Percentiles rank a stretch among this genome's conserved stretches.
These are phyloP conservation scores for Nymphalis io DNA, from an alignment of 1,140 invertebrate species.

Conservation along the genomic window DNA sequence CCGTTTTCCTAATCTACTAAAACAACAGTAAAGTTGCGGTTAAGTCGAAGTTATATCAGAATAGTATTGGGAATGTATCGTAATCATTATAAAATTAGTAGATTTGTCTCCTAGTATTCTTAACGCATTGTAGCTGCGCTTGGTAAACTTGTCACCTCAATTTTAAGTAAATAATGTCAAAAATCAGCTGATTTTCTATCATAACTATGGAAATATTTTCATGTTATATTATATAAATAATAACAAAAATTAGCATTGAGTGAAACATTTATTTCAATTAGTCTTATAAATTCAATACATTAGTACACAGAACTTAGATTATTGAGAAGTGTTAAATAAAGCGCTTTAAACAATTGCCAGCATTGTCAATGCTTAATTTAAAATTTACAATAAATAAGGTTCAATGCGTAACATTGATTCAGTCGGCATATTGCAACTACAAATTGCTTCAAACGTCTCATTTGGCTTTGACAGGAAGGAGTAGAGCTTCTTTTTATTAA, in stretches of 20 bases:
- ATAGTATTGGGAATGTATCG: too few relatives aligned
- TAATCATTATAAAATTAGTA: too few relatives aligned
- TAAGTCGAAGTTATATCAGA: too few relatives aligned
- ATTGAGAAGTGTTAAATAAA: constrained; percentile 32
- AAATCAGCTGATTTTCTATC: too few relatives aligned
- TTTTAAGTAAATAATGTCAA: too few relatives aligned
- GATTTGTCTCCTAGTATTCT: too few relatives aligned
- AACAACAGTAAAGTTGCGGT: too few relatives aligned
- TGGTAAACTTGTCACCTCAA: too few relatives aligned
- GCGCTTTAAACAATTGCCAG: constrained; percentile 40
- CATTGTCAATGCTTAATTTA: constrained; percentile 52
- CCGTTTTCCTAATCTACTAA: too few relatives aligned
- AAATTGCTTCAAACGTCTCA: constrained; percentile 14
- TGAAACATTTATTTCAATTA: constrained; percentile 69
- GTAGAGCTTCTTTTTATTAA: not conserved
- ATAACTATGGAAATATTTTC: too few relatives aligned
- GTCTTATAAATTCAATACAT: constrained; percentile 74
- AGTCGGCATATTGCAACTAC: constrained; percentile 8
- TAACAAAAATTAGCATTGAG: constrained; percentile 28
- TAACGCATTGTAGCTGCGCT: too few relatives aligned
- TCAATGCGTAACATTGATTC: constrained; percentile 17
- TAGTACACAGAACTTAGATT: constrained; percentile 40
- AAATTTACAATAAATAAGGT: constrained; percentile 31
- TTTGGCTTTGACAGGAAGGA: constrained; percentile 26
- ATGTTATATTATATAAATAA: too few relatives aligned